Conservation (phyloP, 2,888 invertebrate species). For the Microctonus brassicae region DNA sequence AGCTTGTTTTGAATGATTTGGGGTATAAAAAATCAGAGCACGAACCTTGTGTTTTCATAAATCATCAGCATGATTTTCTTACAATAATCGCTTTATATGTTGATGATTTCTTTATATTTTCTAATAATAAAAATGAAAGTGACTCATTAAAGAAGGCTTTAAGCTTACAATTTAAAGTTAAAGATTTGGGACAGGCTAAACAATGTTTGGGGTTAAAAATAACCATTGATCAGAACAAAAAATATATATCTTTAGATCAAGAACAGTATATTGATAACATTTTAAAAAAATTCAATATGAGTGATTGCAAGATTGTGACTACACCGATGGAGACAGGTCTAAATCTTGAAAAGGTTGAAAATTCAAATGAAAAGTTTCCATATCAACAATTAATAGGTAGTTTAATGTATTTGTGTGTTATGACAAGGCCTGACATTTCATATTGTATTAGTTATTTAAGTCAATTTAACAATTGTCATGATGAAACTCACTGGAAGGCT, state of each 20-base stretch:
- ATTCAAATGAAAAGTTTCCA: neutral
- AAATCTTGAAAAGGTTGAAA: neutral
- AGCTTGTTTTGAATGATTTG: neutral
- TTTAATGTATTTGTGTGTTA: slow-evolving; percentile 30
- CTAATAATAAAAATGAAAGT: neutral
- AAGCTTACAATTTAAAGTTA: slow-evolving; percentile 14
- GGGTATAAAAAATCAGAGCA: slow-evolving; percentile 18
- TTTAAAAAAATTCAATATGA: slow-evolving; percentile 19
- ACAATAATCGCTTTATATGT: slow-evolving; percentile 34
- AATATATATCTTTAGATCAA: neutral
- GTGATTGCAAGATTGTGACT: neutral
- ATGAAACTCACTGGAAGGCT: slow-evolving; percentile 24
- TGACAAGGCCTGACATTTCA: slow-evolving; percentile 32
- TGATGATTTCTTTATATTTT: slow-evolving; percentile 22
- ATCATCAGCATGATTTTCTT: neutral
- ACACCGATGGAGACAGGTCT: slow-evolving; percentile 10
- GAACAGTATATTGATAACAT: neutral
- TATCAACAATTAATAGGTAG: slow-evolving; percentile 28
- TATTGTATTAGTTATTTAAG: slow-evolving; percentile 28
- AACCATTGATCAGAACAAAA: neutral
- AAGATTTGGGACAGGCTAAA: neutral
- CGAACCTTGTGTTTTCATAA: slow-evolving; percentile 33
- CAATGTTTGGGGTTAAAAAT: slow-evolving; percentile 24
- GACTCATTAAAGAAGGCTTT: neutral
- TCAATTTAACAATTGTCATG: slow-evolving; percentile 26